phyloP scores from a whole-genome alignment of 1,140 invertebrate genomes.

The Euura saliciscinereae region DNA sequence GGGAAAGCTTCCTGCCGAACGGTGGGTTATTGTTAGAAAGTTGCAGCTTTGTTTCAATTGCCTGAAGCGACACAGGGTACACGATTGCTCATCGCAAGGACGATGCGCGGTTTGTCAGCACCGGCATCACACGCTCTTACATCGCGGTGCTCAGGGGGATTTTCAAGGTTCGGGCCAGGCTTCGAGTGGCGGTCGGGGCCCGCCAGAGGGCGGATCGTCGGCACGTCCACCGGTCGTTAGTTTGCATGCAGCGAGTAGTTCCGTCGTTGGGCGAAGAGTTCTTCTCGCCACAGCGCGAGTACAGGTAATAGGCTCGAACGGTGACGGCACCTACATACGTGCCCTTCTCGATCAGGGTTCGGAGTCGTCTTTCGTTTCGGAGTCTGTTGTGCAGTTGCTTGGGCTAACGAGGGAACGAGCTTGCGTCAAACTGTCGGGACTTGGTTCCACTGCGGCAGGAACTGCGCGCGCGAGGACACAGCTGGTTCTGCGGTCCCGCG shows the following conservation, averaged over 20 bases:
- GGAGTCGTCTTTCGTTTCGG: too few relatives aligned
- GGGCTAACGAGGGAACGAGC: too few relatives aligned
- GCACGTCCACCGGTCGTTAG: neutral
- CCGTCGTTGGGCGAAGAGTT: neutral
- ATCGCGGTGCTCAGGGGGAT: neutral
- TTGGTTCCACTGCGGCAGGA: neutral
- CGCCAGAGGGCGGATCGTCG: neutral
- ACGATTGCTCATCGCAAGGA: neutral
- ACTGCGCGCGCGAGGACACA: too few relatives aligned
- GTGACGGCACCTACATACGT: neutral
- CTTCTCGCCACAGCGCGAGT: neutral
- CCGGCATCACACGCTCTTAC: neutral
- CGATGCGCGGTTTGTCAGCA: conserved; percentile 10
- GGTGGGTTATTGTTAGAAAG: neutral
- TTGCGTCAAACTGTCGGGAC: neutral
- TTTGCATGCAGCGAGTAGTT: neutral
- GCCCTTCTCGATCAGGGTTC: too few relatives aligned
- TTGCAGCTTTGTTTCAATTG: conserved; percentile 22
- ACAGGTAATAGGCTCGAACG: neutral
- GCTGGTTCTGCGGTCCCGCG: neutral
- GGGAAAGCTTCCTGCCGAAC: conserved; percentile 9
- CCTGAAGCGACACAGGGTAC: neutral
- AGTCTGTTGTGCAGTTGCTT: too few relatives aligned
- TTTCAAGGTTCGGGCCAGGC: neutral
- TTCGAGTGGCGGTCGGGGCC: neutral